Evolutionary conservation across 2,113 vertebrate genomes (phyloP).

Genomic region (Dolichotis patagonum): DNA sequence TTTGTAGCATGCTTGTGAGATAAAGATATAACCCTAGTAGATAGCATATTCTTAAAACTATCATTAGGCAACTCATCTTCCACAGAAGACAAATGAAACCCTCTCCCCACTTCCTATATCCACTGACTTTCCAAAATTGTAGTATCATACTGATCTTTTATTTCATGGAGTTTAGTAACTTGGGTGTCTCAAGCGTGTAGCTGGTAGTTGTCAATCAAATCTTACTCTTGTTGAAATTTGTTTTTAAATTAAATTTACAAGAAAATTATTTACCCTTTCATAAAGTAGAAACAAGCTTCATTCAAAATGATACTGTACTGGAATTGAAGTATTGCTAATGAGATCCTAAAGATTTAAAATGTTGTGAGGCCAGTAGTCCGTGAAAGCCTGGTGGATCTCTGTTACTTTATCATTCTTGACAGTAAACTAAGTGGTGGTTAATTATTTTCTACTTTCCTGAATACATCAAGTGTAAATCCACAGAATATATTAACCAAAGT

Average conservation of each 20-base stretch:
- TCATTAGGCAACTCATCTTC: neutral
- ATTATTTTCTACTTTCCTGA: constrained; percentile 75
- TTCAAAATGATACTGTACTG: neutral
- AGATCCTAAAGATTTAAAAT: constrained; percentile 52
- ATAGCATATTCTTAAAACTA: neutral
- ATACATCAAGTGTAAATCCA: constrained; percentile 75
- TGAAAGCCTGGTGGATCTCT: constrained; percentile 9
- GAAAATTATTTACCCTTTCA: neutral
- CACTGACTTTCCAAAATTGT: neutral
- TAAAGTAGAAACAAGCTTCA: neutral
- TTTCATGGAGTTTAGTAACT: neutral
- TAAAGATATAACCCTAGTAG: neutral
- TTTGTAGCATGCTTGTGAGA: neutral
- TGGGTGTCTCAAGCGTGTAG: neutral
- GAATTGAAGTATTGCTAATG: neutral
- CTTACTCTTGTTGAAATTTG: constrained; percentile 9
- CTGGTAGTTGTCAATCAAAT: constrained; percentile 2
- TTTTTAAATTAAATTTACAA: neutral
- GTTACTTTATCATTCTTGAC: constrained; percentile 63
- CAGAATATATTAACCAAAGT: constrained; percentile 76
- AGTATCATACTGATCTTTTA: neutral
- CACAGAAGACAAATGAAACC: neutral
- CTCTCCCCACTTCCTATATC: neutral
- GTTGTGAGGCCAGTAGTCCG: constrained; percentile 47
- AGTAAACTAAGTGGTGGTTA: constrained; percentile 75